Evolutionary conservation across 2,797 vertebrate species (phyloP).

Genomic region (Rhinoraja longicauda): DNA sequence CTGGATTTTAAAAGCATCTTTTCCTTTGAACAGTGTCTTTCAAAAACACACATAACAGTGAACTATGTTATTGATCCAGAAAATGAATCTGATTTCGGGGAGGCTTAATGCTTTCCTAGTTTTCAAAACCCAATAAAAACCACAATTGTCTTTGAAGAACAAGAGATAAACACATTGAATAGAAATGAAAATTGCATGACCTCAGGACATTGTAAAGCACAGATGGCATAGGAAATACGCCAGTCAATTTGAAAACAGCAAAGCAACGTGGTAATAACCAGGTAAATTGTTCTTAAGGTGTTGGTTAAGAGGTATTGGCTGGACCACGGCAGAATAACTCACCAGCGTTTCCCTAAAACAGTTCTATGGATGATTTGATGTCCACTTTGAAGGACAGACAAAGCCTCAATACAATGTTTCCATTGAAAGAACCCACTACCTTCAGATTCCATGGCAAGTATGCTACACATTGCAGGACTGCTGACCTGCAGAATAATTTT

Average conservation of each 20-base stretch:
- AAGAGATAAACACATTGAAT: background rate
- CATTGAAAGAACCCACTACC: background rate
- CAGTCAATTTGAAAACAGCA: background rate
- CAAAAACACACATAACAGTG: background rate
- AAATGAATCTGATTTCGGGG: background rate
- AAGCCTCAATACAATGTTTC: background rate
- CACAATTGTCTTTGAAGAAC: background rate
- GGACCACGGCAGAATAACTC: too few relatives aligned
- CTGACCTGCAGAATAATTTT: background rate
- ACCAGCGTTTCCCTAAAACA: background rate
- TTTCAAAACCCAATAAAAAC: background rate
- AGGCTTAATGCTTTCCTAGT: background rate
- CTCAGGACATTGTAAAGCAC: too few relatives aligned
- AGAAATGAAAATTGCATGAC: background rate
- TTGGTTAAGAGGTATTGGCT: too few relatives aligned
- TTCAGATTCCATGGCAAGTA: background rate
- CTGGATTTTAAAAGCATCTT: background rate
- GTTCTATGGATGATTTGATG: background rate
- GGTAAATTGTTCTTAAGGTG: background rate
- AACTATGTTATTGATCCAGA: background rate
- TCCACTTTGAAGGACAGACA: background rate
- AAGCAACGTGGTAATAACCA: background rate
- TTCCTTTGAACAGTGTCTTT: background rate
- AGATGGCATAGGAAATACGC: too few relatives aligned
- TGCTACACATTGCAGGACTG: background rate